Base-by-base conservation (phyloP, 2,797 vertebrate genomes). In the Erpetoichthys calabaricus region DNA sequence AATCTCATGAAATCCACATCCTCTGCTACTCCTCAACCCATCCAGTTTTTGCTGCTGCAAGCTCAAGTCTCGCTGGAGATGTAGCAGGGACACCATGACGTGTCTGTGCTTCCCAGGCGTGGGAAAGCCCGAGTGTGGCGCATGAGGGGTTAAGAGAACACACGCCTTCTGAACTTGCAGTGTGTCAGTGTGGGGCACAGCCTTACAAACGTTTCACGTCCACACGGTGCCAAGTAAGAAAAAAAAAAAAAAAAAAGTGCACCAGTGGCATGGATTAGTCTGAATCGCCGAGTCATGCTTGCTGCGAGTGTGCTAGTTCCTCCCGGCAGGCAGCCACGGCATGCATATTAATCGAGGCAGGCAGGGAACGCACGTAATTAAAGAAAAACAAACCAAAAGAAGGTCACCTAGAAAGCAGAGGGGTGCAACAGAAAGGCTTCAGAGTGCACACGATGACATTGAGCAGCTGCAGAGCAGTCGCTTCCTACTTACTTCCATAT, bases 401-500 rank as follows among this genome's bases (percentile, higher is more conserved):
- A 73, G 75, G 76, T 54, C 49, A 70, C 74, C 79, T 76, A 80
- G 78, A 77, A 82, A 83, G 81, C 77, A 69, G 79, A 88, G 70
- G 82, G 83, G 78, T 80, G 83, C 81, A 80, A 80, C 80, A 77
- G 63, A 67, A 76, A 80, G 72, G 67, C 9, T 70, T 80, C 75
- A 81, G 86, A 90, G 81, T 87, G 91, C 83, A 86, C 84, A 90
- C 90, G 84, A 91, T 90, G 82, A 87, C 84, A 89, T 80, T 87
- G 86, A 91, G 87, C 86, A 84, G 84, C 89, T 77, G 75, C 69
- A 76, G 73, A 67, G 73, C 77, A 73, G 80, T 69, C 60, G 71
- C 78, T 76, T 87, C 83, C 87, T 87, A 97, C 94, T 97, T 98
- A 97, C 94, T 92, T 98, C 94, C 88, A 97, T 92, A 92, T 92